Conservation (phyloP, 2,797 vertebrate species). For the Prionace glauca region DNA sequence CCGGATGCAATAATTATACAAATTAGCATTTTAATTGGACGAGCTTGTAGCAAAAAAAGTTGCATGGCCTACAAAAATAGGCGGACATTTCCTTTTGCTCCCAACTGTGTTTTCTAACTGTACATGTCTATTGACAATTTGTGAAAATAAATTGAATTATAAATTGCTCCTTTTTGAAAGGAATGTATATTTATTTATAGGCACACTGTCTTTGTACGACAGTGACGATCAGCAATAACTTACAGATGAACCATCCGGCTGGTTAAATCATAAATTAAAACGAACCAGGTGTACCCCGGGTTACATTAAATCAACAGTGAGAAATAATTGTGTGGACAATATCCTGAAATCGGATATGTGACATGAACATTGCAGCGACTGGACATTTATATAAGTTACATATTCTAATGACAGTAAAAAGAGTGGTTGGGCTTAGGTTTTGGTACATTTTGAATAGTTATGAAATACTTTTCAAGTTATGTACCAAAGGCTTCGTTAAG, state of each 20-base stretch:
- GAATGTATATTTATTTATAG: neutral
- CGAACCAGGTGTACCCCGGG: neutral
- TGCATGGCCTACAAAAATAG: constrained; percentile 21
- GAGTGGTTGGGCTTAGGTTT: neutral
- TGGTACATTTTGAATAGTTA: constrained; percentile 22
- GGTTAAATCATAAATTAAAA: constrained; percentile 15
- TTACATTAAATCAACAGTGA: neutral
- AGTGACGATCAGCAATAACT: neutral
- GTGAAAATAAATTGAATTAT: constrained; percentile 8
- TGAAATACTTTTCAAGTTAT: neutral
- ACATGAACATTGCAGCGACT: neutral
- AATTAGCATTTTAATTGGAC: neutral
- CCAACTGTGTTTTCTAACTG: neutral
- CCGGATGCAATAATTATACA: neutral
- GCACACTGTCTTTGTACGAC: neutral
- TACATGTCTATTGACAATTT: neutral
- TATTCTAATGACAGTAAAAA: neutral
- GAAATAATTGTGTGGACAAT: neutral
- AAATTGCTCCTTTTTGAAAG: neutral
- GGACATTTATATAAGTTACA: neutral
- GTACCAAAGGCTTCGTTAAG: neutral
- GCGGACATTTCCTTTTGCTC: constrained; percentile 2
- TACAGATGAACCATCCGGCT: neutral
- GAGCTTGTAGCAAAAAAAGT: neutral
- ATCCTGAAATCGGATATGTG: constrained; percentile 11